Evolutionary conservation across 2,888 invertebrate genomes (phyloP).

Genomic region (Atrina japonica): DNA sequence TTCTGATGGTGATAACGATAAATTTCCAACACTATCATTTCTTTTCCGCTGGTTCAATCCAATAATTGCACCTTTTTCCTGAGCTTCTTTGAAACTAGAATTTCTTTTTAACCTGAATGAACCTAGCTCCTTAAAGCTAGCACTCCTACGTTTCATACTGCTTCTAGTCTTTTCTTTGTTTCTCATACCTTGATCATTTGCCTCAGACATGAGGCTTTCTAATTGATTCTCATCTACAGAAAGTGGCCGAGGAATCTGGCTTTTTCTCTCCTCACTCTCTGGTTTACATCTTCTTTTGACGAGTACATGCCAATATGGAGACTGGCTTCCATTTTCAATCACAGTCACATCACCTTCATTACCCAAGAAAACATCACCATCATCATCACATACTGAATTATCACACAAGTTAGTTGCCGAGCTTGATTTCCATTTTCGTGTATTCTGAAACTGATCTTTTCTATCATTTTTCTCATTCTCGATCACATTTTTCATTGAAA

Average conservation of each 20-base stretch:
- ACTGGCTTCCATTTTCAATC: slow-evolving; percentile 34
- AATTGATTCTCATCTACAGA: slow-evolving; percentile 56
- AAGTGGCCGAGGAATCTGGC: slow-evolving; percentile 38
- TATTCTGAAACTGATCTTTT: neutral
- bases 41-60: neutral
- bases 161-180: slow-evolving; percentile 19
- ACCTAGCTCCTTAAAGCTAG: slow-evolving; percentile 51
- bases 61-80: slow-evolving; percentile 50
- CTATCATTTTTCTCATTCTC: neutral
- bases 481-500: neutral
- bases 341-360: slow-evolving; percentile 44
- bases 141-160: slow-evolving; percentile 37
- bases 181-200: neutral
- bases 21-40: slow-evolving; percentile 31
- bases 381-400: slow-evolving; percentile 40
- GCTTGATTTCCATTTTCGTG: slow-evolving; percentile 8
- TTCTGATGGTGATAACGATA: slow-evolving; percentile 27
- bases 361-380: slow-evolving; percentile 39
- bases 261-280: slow-evolving; percentile 9
- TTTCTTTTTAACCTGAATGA: slow-evolving; percentile 48
- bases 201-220: neutral
- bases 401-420: slow-evolving; percentile 39
- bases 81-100: slow-evolving; percentile 61
- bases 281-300: slow-evolving; percentile 21
- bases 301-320: slow-evolving; percentile 23